phyloP scores from a whole-genome alignment of 2,888 invertebrate species.

The Orthosia incerta region DNA sequence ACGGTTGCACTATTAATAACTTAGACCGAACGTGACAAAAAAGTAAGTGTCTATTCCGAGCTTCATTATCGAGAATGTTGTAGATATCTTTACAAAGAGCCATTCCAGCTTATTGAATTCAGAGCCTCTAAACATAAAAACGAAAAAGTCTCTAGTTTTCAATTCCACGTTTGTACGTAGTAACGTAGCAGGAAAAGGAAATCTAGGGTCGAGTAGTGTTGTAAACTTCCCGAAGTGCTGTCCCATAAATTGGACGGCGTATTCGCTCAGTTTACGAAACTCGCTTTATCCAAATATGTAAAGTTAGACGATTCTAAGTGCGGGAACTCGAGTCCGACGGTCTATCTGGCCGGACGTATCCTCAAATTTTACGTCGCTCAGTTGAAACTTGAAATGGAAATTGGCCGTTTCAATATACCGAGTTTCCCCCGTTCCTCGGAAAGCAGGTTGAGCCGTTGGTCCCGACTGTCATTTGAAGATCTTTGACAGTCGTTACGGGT shows the following conservation, averaged over 20 bases:
- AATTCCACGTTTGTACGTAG: constrained; percentile 10
- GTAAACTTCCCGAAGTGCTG: constrained; percentile 37
- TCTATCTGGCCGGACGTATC: not conserved
- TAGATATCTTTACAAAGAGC: constrained; percentile 1
- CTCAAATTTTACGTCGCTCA: constrained; percentile 36
- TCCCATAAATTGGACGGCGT: constrained; percentile 36
- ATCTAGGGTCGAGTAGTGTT: constrained; percentile 39
- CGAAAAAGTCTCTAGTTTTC: no score
- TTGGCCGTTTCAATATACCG: constrained; percentile 6
- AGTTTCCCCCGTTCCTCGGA: no score
- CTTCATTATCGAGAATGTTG: not conserved
- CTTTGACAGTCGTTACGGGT: no score
- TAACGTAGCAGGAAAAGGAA: constrained; percentile 27
- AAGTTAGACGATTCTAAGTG: constrained; percentile 49
- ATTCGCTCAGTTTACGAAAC: constrained; percentile 45
- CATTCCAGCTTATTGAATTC: constrained; percentile 7
- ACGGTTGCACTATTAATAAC: not conserved
- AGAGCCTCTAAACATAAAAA: no score
- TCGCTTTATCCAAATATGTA: constrained; percentile 45
- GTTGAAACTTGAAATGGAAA: constrained; percentile 49
- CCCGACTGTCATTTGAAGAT: no score
- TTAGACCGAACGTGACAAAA: not conserved
- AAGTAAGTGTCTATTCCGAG: not conserved
- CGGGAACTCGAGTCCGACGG: constrained; percentile 15
- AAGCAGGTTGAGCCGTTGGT: no score